Base-by-base conservation (phyloP, 2,888 invertebrate species). In the Hyposoter didymator region DNA sequence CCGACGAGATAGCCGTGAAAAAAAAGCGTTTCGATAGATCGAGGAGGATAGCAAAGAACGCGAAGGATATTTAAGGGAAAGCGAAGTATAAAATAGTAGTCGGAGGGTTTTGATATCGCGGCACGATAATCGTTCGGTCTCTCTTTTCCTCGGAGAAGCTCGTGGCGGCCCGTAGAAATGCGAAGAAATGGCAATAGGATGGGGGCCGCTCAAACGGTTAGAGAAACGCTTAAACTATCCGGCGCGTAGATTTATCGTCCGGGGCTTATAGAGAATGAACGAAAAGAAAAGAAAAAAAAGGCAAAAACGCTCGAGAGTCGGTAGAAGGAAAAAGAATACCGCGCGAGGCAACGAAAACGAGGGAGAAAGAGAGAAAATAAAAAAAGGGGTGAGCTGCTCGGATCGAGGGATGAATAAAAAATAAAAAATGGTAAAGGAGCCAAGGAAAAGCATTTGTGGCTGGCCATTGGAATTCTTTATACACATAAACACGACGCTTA, bases 181-280 rank as follows among this genome's bases (percentile, higher is more conserved):
- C 45, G 73, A 22, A 22, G 69, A 72, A 73, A 55, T 47, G 47
- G 72, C 28, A 28, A 45, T 39, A 22, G 73, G 72, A 52, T 45
- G 35, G 35, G 49, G 67, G 47, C 70, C 35, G 35, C 89, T 89
- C 88, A 87, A 87, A 88, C 90, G 87, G 91, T 90, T 92, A 90
- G 91, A 90, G 92, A 90, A 92, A 91, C 91, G 92, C 89, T 91
- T 91, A 90, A 92, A 91, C 90, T 90, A 89, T 88, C 89, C 89
- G 28, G 89, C 89, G 85, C 87, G 89, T 88, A 90, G 90, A 92
- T 92, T 92, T 92, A 92, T 92, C 89, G 90, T 87, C 78, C 69
- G 64, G 80, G 79, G 84, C 86, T 87, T 86, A 87, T 80, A 78
- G 80, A 82, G 66, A 76, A 59, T 39, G 62, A 45, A 70, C 49